These are phyloP conservation scores for Cromileptes altivelis DNA, from an alignment of 2,113 vertebrate species.

Conservation along the genomic window DNA sequence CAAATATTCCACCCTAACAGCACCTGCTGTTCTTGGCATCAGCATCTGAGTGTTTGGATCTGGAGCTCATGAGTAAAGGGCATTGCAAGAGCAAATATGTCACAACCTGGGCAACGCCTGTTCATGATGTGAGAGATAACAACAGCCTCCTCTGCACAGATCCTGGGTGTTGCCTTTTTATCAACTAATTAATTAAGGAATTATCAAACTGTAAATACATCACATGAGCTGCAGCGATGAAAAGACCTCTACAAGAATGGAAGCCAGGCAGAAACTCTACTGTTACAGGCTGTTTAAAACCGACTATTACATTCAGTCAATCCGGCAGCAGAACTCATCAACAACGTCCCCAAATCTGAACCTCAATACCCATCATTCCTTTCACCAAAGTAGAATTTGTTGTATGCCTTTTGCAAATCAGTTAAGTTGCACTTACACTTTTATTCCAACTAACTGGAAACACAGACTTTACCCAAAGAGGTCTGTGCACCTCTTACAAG, in stretches of 20 bases:
- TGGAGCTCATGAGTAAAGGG: neutral
- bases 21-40: constrained; percentile 48
- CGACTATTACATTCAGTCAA: neutral
- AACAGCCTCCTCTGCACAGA: neutral
- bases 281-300: neutral
- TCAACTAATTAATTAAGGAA: neutral
- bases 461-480: too few species aligned
- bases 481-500: too few species aligned
- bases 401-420: too few species aligned
- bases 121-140: neutral
- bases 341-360: neutral
- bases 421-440: too few species aligned
- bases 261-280: neutral
- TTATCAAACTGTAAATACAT: neutral
- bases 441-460: too few species aligned
- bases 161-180: neutral
- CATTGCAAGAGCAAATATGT: neutral
- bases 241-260: neutral
- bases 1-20: constrained; percentile 20
- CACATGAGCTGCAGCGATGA: neutral
- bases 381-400: too few species aligned
- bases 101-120: neutral
- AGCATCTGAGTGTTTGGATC: neutral
- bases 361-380: neutral
- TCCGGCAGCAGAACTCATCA: neutral